Evolutionary conservation across 2,797 vertebrate species (phyloP), one percentile per base, ranked within the genome.

Genomic region (Knipowitschia caucasica): DNA sequence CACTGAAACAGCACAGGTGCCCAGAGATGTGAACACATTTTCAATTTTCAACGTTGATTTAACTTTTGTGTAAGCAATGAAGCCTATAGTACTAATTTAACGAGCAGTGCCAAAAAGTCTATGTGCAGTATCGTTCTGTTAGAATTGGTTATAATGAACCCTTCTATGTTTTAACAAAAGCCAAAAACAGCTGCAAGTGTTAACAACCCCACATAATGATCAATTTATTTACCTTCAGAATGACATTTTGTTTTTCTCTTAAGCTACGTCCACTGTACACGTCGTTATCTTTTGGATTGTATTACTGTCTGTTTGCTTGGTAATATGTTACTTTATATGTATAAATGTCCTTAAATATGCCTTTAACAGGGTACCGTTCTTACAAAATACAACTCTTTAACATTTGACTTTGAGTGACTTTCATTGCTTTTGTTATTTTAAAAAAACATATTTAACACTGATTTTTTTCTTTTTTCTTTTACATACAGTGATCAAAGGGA

Each of bases 281-380:
- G 31, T 50, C 18, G 47, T 50, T 17, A 14, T 24, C 23, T 50
- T 49, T 50, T 24, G n/a, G 18, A 33, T 50, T 21, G n/a, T 25
- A 35, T 35, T 50, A 35, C 9, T 50, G 14, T 23, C 18, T 50
- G 23, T 50, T n/a, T 17, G 5, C 9, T 50, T 50, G 45, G 18
- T 46, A 50, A 24, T 35, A 44, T 24, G 42, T 44, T 44, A 44
- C 15, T 44, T 3, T 23, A 15, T 50, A 23, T 50, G 31, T 50
- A 18, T 34, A 40, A 49, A 54, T 2, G 29, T 62, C 23, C 5
- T 27, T 43, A 10, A 56, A 25, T 23, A 21, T 8, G 18, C 44
- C 52, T 35, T 14, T 25, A 42, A 36, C 49, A 25, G 29, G 27
- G 21, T 58, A 7, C 9, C n/a, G 11, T 44, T 50, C 18, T 62